These are phyloP conservation scores for Takifugu ocellatus DNA, from an alignment of 2,797 vertebrate genomes.

Conservation along the genomic window DNA sequence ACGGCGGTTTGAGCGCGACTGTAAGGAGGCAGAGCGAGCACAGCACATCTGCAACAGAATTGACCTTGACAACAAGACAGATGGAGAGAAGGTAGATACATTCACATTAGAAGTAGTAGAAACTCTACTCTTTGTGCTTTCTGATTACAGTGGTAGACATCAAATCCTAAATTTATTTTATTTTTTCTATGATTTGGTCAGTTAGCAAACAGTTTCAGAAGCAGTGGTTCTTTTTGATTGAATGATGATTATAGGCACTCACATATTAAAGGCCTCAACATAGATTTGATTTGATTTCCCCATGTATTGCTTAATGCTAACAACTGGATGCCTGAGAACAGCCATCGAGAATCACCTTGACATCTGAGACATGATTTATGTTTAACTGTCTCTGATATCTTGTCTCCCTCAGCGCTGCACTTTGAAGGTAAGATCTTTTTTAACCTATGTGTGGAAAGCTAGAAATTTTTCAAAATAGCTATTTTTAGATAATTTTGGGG, in stretches of 20 bases:
- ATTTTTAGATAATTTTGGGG: no score
- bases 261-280: no score
- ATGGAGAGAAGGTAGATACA: constrained; percentile 87
- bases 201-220: not conserved
- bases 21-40: constrained; percentile 92
- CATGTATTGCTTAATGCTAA: no score
- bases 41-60: constrained; percentile 93
- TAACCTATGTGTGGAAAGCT: not conserved
- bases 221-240: no score
- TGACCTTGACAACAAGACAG: constrained; percentile 93
- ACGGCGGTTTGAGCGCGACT: constrained; percentile 90
- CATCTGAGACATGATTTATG: not conserved
- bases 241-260: no score
- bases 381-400: not conserved
- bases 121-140: not conserved
- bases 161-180: not conserved
- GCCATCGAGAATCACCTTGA: not conserved
- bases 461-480: no score
- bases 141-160: not conserved
- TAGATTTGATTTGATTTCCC: no score
- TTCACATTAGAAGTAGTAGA: not conserved
- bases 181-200: not conserved
- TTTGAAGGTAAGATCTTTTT: constrained; percentile 48
- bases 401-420: constrained; percentile 57
- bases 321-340: no score